Conservation (phyloP, 1,140 invertebrate genomes). For the Adoxophyes honmai region DNA sequence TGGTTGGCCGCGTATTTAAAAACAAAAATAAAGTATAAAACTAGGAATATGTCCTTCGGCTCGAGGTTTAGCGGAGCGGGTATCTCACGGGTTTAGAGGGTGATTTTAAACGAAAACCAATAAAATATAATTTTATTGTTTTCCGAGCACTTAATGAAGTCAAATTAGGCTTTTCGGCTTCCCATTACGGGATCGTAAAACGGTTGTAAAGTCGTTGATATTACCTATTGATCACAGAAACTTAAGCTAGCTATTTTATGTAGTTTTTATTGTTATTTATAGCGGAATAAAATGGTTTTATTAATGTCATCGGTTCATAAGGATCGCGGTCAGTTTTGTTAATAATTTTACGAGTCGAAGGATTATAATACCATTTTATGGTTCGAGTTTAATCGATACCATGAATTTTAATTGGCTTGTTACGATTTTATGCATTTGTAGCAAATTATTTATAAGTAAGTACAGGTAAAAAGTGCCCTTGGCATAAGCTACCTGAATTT, state of each 20-base stretch:
- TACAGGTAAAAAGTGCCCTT: background rate
- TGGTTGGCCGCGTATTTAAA: background rate
- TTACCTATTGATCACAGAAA: conserved; percentile 48
- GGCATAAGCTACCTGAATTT: background rate
- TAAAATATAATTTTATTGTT: conserved; percentile 56
- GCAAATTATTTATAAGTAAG: background rate
- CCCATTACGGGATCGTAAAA: conserved; percentile 62
- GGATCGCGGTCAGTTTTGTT: conserved; percentile 25
- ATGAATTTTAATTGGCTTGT: background rate
- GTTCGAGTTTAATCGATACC: conserved; percentile 6
- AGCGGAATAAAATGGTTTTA: conserved; percentile 60
- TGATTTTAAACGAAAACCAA: conserved; percentile 34
- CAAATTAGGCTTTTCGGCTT: conserved; percentile 61
- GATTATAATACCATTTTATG: conserved; percentile 12
- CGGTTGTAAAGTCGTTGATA: conserved; percentile 51
- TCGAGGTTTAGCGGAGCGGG: conserved; percentile 12
- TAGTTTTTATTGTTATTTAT: conserved; percentile 71
- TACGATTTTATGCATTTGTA: background rate
- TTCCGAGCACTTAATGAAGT: conserved; percentile 57
- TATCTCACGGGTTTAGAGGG: background rate
- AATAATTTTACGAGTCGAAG: conserved; percentile 28
- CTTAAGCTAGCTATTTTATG: conserved; percentile 69
- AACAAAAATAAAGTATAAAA: background rate
- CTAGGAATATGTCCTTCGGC: conserved; percentile 17
- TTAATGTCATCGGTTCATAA: conserved; percentile 49